Percentiles rank a stretch among this genome's conserved stretches.
phyloP scores from a whole-genome alignment of 2,888 invertebrate genomes.

The Cylindroiulus punctatus region DNA sequence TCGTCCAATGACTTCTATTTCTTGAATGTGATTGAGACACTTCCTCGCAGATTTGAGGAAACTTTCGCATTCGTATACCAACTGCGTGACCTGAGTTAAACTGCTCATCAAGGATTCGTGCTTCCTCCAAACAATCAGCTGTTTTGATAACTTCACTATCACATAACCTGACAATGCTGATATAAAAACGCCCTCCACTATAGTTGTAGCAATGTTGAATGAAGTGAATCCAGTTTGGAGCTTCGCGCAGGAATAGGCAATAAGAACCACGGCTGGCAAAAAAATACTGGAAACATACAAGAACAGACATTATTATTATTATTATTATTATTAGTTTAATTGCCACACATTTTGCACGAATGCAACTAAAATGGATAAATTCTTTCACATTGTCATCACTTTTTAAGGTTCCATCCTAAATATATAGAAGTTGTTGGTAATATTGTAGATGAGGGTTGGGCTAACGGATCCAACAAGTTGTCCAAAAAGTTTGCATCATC shows the following conservation, averaged over 20 bases:
- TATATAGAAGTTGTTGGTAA: not conserved
- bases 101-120: not conserved
- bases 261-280: not conserved
- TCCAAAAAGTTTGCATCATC: slow-evolving; percentile 37
- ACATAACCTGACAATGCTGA: slow-evolving; percentile 24
- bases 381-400: not conserved
- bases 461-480: not conserved
- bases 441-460: not conserved
- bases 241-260: slow-evolving; percentile 1
- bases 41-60: slow-evolving; percentile 1
- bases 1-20: slow-evolving; percentile 49
- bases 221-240: not conserved
- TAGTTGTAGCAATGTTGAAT: not conserved
- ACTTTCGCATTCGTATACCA: not conserved
- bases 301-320: not conserved
- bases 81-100: not conserved
- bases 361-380: not conserved
- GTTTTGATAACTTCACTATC: slow-evolving; percentile 3
- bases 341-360: no score
- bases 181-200: not conserved
- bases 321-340: no score
- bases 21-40: slow-evolving; percentile 40
- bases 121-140: slow-evolving; percentile 12
- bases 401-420: not conserved
- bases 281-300: not conserved